Evolutionary conservation across 2,888 invertebrate species (phyloP).

Genomic region (Pollenia angustigena): DNA sequence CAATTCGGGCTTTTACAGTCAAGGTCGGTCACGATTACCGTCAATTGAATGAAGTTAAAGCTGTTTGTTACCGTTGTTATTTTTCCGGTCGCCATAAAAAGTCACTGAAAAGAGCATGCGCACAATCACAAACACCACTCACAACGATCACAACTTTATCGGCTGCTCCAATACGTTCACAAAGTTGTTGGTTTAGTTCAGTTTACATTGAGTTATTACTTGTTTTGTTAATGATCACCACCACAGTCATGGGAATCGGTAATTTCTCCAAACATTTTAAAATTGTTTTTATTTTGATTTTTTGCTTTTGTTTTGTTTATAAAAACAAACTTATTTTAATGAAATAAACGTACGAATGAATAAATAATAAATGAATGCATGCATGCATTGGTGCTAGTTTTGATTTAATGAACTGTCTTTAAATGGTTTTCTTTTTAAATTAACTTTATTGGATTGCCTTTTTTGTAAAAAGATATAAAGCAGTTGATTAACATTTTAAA

Average conservation of each 20-base stretch:
- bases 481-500: slow-evolving; percentile 7
- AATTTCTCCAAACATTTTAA: slow-evolving; percentile 70
- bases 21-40: slow-evolving; percentile 79
- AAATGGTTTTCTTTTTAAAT: slow-evolving; percentile 10
- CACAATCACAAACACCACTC: slow-evolving; percentile 33
- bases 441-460: no score
- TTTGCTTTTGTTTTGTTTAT: slow-evolving; percentile 9
- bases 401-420: slow-evolving; percentile 34
- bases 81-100: slow-evolving; percentile 60
- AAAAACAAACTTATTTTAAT: slow-evolving; percentile 4
- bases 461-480: no score
- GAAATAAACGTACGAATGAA: slow-evolving; percentile 3
- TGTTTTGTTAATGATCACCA: slow-evolving; percentile 74
- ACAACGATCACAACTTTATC: slow-evolving; percentile 71
- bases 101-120: slow-evolving; percentile 16
- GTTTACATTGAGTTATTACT: slow-evolving; percentile 69
- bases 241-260: slow-evolving; percentile 77
- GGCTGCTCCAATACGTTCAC: slow-evolving; percentile 38
- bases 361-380: slow-evolving; percentile 14
- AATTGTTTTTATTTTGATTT: slow-evolving; percentile 31
- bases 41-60: slow-evolving; percentile 51
- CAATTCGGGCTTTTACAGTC: slow-evolving; percentile 75
- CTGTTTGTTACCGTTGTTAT: slow-evolving; percentile 54
- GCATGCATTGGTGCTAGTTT: slow-evolving; percentile 25
- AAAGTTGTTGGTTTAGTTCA: slow-evolving; percentile 63